Percentiles rank a stretch among this genome's conserved stretches.
Evolutionary conservation across 1,140 invertebrate genomes (phyloP).

Genomic region (Drosophila tani): DNA sequence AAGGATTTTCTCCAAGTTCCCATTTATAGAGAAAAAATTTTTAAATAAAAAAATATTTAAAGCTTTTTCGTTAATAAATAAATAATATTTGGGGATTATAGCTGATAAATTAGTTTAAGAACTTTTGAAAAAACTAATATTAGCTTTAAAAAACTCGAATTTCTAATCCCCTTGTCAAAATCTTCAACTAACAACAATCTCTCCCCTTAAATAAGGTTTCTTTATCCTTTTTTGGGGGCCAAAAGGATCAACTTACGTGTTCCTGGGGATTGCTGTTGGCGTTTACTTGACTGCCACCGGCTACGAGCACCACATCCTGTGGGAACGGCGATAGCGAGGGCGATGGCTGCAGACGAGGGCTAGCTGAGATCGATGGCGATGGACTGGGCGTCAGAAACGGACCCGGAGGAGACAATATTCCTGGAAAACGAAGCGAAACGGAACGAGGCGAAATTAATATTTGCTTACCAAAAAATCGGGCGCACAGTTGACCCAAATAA

Average conservation of each 20-base stretch:
- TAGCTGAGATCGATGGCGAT: conserved; percentile 85
- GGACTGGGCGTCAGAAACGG: conserved; percentile 85
- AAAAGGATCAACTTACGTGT: conserved; percentile 71
- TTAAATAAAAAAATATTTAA: too few species aligned
- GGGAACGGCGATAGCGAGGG: conserved; percentile 84
- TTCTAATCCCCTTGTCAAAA: not conserved
- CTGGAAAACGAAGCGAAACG: conserved; percentile 63
- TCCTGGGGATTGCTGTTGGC: conserved; percentile 83
- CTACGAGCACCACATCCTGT: conserved; percentile 85
- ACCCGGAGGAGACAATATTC: conserved; percentile 85
- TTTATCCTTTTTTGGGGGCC: not conserved
- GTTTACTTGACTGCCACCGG: conserved; percentile 81
- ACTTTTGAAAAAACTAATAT: not conserved
- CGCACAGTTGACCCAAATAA: conserved; percentile 42
- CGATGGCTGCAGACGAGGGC: conserved; percentile 85
- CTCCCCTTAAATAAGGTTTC: not conserved
- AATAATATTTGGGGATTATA: too few species aligned
- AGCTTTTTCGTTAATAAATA: too few species aligned
- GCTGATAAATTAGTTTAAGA: not conserved
- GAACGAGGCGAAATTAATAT: conserved; percentile 29
- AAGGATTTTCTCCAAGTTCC: too few species aligned
- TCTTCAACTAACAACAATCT: not conserved
- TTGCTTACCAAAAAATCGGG: conserved; percentile 28
- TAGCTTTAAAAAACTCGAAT: not conserved
- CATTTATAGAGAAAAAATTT: too few species aligned